phyloP scores from a whole-genome alignment of 1,140 invertebrate genomes.

The Scaptodrosophila lebanonensis region DNA sequence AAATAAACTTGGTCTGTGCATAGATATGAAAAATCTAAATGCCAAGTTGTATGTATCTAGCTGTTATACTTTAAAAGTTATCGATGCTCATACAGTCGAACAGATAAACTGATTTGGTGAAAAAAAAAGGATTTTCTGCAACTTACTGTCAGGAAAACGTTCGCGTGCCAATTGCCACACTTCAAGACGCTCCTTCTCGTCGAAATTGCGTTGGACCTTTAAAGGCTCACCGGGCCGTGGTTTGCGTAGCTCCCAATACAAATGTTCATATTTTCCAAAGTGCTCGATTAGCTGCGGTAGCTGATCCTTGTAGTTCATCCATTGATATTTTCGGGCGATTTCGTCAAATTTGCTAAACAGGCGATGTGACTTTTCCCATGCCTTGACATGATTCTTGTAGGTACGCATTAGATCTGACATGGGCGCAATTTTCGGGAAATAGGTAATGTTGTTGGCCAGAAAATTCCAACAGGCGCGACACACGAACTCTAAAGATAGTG shows the following conservation, averaged over 20 bases:
- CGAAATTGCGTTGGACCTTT: not conserved
- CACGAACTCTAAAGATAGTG: constrained; percentile 5
- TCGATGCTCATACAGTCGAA: too few relatives aligned
- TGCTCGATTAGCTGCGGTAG: constrained; percentile 38
- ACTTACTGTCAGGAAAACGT: constrained; percentile 46
- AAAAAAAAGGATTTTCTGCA: too few relatives aligned
- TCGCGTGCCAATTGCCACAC: constrained; percentile 43
- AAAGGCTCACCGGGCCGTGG: constrained; percentile 25
- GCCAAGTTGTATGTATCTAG: too few relatives aligned
- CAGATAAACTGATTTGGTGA: too few relatives aligned
- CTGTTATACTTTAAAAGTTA: too few relatives aligned
- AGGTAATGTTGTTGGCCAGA: constrained; percentile 35
- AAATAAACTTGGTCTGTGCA: too few relatives aligned
- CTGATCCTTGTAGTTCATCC: constrained; percentile 30
- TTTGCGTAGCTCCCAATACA: constrained; percentile 39
- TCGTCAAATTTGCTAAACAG: constrained; percentile 55
- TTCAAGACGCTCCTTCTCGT: constrained; percentile 2
- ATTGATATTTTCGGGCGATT: constrained; percentile 43
- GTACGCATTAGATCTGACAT: constrained; percentile 57
- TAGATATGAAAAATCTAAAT: too few relatives aligned
- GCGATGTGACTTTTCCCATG: constrained; percentile 48
- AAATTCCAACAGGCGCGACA: constrained; percentile 51
- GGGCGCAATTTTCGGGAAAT: constrained; percentile 53
- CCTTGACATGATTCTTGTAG: constrained; percentile 13
- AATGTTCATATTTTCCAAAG: constrained; percentile 23